These are phyloP conservation scores for Dryocosmus kuriphilus DNA, from an alignment of 2,888 invertebrate genomes.

Conservation along the genomic window DNA sequence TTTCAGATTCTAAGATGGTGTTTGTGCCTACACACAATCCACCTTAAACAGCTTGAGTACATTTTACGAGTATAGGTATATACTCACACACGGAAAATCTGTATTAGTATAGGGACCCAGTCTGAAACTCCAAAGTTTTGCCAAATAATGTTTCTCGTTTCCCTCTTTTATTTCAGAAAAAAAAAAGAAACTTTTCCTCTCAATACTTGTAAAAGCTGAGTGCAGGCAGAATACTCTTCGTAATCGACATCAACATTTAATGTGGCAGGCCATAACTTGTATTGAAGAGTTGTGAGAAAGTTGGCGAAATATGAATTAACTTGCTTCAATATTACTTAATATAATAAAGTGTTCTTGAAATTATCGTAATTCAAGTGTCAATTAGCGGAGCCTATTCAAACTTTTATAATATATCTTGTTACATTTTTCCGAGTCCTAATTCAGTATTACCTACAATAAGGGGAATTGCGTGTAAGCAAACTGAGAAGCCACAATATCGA, in stretches of 20 bases:
- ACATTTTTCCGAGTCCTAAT: background rate
- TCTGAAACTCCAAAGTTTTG: conserved; percentile 11
- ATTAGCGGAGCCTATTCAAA: background rate
- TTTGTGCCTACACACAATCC: background rate
- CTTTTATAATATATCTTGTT: background rate
- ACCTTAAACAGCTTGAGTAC: conserved; percentile 40
- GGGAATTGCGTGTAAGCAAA: background rate
- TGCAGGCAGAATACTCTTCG: conserved; percentile 8
- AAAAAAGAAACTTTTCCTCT: conserved; percentile 3
- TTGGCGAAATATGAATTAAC: no score
- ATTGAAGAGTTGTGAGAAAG: background rate
- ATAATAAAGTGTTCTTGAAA: no score
- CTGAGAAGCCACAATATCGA: conserved; percentile 1
- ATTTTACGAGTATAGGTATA: conserved; percentile 17
- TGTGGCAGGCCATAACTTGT: background rate
- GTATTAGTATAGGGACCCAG: background rate
- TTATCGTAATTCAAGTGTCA: no score
- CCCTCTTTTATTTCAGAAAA: conserved; percentile 4
- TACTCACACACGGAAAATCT: background rate
- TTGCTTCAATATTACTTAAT: no score
- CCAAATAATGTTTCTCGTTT: conserved; percentile 29
- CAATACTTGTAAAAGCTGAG: conserved; percentile 4
- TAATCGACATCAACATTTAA: conserved; percentile 3
- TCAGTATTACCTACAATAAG: no score
- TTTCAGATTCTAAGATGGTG: conserved; percentile 29